Conservation (phyloP, 1,140 invertebrate genomes). For the Ylistrum balloti region DNA sequence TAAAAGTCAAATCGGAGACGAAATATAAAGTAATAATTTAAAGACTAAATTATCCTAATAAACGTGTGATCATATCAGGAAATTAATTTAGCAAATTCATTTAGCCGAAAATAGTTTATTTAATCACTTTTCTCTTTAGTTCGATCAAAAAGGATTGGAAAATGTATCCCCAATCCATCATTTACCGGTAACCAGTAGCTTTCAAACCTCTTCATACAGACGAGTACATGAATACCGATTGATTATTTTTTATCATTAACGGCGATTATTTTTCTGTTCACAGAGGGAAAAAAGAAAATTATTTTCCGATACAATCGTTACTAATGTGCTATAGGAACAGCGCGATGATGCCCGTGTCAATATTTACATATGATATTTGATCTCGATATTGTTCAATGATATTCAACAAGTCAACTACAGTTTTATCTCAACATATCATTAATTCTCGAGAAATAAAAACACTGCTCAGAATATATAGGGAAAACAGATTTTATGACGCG, state of each 20-base stretch:
- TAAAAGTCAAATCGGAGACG: conserved; percentile 2
- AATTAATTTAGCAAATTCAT: conserved; percentile 29
- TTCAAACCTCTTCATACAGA: not conserved
- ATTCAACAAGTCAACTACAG: not conserved
- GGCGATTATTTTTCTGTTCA: not conserved
- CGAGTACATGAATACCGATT: not conserved
- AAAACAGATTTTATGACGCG: not conserved
- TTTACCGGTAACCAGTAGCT: not conserved
- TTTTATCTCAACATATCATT: not conserved
- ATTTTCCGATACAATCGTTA: not conserved
- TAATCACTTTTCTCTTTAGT: not conserved
- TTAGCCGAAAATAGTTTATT: conserved; percentile 21
- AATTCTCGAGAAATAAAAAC: not conserved
- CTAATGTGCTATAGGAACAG: not conserved
- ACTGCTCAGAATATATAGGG: no score
- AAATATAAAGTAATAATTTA: not conserved
- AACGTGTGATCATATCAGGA: not conserved
- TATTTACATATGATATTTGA: not conserved
- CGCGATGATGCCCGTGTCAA: not conserved
- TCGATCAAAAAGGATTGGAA: not conserved
- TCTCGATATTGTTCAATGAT: not conserved
- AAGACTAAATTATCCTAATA: not conserved
- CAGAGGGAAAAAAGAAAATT: not conserved
- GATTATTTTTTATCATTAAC: not conserved
- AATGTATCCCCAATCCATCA: not conserved